Percentiles rank a stretch among this genome's conserved stretches.
Evolutionary conservation across 2,113 vertebrate genomes (phyloP).

Genomic region (Naja naja): DNA sequence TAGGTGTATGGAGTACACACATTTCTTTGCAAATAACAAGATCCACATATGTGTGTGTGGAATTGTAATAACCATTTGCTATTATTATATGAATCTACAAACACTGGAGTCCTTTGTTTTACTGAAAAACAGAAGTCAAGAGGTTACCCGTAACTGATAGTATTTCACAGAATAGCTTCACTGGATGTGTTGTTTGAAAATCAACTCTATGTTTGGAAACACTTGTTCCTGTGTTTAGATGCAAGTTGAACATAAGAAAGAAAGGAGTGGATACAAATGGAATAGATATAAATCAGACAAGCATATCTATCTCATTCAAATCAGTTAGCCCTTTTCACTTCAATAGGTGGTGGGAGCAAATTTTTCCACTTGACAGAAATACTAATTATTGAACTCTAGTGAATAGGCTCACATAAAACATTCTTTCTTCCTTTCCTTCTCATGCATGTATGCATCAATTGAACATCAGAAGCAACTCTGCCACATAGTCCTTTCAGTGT

Average conservation of each 20-base stretch:
- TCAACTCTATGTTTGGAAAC: not conserved
- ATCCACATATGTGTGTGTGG: conserved; percentile 19
- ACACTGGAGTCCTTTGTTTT: not conserved
- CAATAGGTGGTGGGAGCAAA: not conserved
- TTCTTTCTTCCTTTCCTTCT: accelerated
- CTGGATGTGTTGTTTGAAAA: not conserved
- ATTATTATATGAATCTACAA: accelerated
- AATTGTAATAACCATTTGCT: not conserved
- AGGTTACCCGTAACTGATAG: not conserved
- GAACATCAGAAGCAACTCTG: not conserved
- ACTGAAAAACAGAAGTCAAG: not conserved
- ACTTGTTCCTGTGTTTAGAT: not conserved
- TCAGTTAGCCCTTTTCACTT: not conserved
- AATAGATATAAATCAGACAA: not conserved
- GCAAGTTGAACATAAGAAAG: not conserved
- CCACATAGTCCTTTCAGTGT: not conserved
- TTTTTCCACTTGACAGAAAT: accelerated
- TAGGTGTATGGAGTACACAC: not conserved
- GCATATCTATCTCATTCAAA: not conserved
- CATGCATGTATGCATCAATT: accelerated
- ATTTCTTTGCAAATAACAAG: not conserved
- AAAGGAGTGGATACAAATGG: not conserved
- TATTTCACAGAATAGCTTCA: not conserved
- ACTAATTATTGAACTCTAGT: not conserved
- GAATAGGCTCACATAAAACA: accelerated